Evolutionary conservation across 2,888 invertebrate species (phyloP), one percentile per base, ranked within the genome.

Genomic region (Teinopalpus imperialis): DNA sequence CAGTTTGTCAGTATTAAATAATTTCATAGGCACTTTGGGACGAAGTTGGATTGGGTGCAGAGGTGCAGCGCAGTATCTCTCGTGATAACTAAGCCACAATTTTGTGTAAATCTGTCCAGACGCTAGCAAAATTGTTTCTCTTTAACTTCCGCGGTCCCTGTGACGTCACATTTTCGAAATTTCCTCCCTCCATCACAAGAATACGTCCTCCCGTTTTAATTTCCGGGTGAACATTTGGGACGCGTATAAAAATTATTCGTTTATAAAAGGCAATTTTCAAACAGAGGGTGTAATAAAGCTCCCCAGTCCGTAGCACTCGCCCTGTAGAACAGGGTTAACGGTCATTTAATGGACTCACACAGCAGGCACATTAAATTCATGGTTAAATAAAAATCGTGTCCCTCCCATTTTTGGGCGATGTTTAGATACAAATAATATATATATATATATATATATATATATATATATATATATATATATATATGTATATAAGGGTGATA

Each of bases 221-320:
- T 45, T 45, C 44, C 44, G 44, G 37, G 26, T 23, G 31, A 32
- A 31, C 44, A 32, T 44, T 44, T 31, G 44, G 44, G 27, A 32
- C 20, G 12, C 18, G 37, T 27, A 45, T 45, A 45, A 45, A 39
- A 45, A 45, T 45, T 45, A 45, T 45, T 24, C 39, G 21, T 45
- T 45, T 32, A 45, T 45, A 32, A 45, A 45, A 45, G 39, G 39
- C 32, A 27, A 45, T 45, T 45, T 32, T 45, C 39, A 32, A 45
- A 45, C 44, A 39, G 44, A 31, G 20, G 27, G 44, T 26, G 39
- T 45, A 39, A 45, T 39, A 45, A 45, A 45, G 44, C 32, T 39
- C n/a, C 26, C 44, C 32, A 32, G 44, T 45, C 37, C 14, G 39
- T 39, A 21, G 27, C 44, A 39, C 32, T 32, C 44, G 20, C 21